These are phyloP conservation scores for Misgurnus anguillicaudatus DNA, from an alignment of 2,113 vertebrate genomes.

Conservation along the genomic window DNA sequence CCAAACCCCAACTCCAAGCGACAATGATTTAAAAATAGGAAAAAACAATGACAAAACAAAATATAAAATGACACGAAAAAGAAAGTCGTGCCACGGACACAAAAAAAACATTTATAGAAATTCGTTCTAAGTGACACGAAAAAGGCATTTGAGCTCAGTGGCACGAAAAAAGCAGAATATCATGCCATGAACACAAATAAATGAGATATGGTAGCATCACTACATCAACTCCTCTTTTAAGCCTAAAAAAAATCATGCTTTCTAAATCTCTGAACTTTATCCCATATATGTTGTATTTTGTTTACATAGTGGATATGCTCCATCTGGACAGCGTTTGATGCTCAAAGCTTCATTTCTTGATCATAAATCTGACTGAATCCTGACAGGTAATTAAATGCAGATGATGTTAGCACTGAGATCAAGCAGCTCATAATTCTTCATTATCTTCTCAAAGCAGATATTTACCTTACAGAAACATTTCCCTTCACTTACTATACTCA, in stretches of 20 bases:
- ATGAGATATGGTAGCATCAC: no score
- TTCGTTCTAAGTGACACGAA: no score
- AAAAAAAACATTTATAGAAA: no score
- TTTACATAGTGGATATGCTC: background rate
- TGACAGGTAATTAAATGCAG: constrained; percentile 65
- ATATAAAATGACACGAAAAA: no score
- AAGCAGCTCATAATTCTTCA: constrained; percentile 63
- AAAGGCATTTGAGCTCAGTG: no score
- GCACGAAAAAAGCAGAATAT: no score
- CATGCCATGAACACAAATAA: no score
- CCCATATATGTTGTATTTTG: background rate
- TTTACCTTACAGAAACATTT: constrained; percentile 57
- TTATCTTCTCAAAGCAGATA: constrained; percentile 64
- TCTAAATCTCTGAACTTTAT: background rate
- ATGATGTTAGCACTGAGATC: constrained; percentile 53
- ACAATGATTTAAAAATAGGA: no score
- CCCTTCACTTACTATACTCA: constrained; percentile 40
- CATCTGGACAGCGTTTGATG: background rate
- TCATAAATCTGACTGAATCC: constrained; percentile 48
- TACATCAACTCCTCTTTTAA: no score
- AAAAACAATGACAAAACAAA: no score
- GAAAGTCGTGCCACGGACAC: no score
- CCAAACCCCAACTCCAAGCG: no score
- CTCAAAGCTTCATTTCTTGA: constrained; percentile 50
- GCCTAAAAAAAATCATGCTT: background rate